Percentiles rank a stretch among this genome's conserved stretches.
These are phyloP conservation scores for Paralichthys olivaceus DNA, from an alignment of 2,113 vertebrate species.

Conservation along the genomic window DNA sequence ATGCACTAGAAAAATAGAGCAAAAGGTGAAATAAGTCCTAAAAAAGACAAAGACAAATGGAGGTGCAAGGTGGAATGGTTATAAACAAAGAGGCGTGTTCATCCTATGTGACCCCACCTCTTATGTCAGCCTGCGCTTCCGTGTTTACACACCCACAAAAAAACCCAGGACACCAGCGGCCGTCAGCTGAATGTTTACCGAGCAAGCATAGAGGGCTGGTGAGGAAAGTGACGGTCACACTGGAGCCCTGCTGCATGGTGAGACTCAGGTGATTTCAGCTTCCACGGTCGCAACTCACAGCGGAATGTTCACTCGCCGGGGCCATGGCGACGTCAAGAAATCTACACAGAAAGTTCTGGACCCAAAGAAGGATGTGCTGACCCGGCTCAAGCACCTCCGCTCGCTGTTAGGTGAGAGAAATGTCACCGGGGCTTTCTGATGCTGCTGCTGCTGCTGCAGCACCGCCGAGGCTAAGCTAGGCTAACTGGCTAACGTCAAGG, in stretches of 20 bases:
- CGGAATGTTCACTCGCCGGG: slow-evolving; percentile 95
- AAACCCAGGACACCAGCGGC: slow-evolving; percentile 60
- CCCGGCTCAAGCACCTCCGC: slow-evolving; percentile 95
- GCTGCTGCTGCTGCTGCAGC: slow-evolving; percentile 41
- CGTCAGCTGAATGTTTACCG: slow-evolving; percentile 72
- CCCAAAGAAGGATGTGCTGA: slow-evolving; percentile 96
- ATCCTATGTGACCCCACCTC: slow-evolving; percentile 32
- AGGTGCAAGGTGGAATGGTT: slow-evolving; percentile 18
- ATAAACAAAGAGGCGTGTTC: slow-evolving; percentile 58
- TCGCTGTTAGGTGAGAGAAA: slow-evolving; percentile 91
- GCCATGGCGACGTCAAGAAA: slow-evolving; percentile 97
- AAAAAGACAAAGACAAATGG: not conserved
- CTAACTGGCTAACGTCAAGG: slow-evolving; percentile 65
- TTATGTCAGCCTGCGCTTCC: slow-evolving; percentile 77
- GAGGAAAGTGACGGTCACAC: slow-evolving; percentile 76
- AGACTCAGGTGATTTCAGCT: slow-evolving; percentile 74
- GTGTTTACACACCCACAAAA: slow-evolving; percentile 84
- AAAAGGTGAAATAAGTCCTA: not conserved
- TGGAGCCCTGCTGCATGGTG: slow-evolving; percentile 76
- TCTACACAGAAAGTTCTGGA: slow-evolving; percentile 99
- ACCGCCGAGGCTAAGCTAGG: slow-evolving; percentile 54
- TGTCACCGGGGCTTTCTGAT: slow-evolving; percentile 51
- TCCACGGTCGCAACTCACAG: slow-evolving; percentile 76
- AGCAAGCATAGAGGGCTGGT: slow-evolving; percentile 63
- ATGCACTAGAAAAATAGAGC: not conserved